phyloP scores from a whole-genome alignment of 2,888 invertebrate species.

The Charanyca ferruginea region DNA sequence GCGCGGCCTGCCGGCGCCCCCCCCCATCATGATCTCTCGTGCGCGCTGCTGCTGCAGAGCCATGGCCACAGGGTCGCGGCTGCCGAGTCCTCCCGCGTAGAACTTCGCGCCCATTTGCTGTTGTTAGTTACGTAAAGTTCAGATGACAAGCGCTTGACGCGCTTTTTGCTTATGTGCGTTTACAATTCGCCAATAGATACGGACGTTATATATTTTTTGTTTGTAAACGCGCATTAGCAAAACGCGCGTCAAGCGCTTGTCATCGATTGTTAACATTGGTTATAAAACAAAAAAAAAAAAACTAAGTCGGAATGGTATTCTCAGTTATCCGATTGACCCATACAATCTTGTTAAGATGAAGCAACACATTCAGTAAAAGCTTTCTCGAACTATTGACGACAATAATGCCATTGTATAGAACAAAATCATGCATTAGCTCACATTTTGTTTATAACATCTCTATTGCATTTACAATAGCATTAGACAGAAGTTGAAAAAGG shows the following conservation, averaged over 20 bases:
- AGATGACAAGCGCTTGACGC: slow-evolving; percentile 56
- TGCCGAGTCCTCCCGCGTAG: slow-evolving; percentile 89
- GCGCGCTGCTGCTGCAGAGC: slow-evolving; percentile 88
- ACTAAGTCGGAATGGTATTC: neutral
- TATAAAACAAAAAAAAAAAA: slow-evolving; percentile 16
- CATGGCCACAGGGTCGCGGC: slow-evolving; percentile 89
- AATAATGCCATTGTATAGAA: neutral
- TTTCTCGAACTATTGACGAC: neutral
- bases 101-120: slow-evolving; percentile 86
- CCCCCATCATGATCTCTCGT: slow-evolving; percentile 84
- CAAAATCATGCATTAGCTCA: neutral
- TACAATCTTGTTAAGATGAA: neutral
- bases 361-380: neutral
- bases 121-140: slow-evolving; percentile 31
- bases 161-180: slow-evolving; percentile 51
- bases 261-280: slow-evolving; percentile 44
- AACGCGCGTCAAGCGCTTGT: slow-evolving; percentile 60
- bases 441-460: neutral
- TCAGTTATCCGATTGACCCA: neutral
- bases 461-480: too few species aligned
- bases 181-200: slow-evolving; percentile 16
- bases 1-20: slow-evolving; percentile 68
- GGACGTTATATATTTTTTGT: neutral
- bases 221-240: slow-evolving; percentile 51
- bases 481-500: too few species aligned